Evolutionary conservation across 1,140 invertebrate species (phyloP), one percentile per base, ranked within the genome.

Genomic region (Acromyrmex echinatior): DNA sequence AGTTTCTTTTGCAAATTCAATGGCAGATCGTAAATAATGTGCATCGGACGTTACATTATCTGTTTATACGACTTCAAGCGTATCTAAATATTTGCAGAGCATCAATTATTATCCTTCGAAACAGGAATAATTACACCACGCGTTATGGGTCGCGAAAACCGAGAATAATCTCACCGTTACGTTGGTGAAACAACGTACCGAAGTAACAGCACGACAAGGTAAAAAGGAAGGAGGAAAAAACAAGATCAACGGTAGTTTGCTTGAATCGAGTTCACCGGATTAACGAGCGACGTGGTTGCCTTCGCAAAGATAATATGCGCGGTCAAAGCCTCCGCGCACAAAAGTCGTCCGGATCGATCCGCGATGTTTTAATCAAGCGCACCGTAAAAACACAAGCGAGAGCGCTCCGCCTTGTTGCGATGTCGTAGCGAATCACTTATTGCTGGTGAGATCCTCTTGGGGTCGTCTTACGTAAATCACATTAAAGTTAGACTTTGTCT

Each of bases 381-480:
- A 62, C 39, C 84, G 56, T 77, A 77, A 90, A 86, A 86, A 71
- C 49, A 58, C 21, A 1, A 66, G 74, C 74, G 74, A 45, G 31
- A 77, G 2, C 39, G 58, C 25, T 28, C 35, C 4, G 21, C 10
- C 45, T 81, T 81, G 66, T 53, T 18, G 79, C 79, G 31, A 60
- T 18, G 21, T 56, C 31, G 65, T 45, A 10, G 51, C 28, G 56
- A 76, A 63, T 76, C 56, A 58, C 45, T 74, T 60, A 63, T 76
- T 56, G 21, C n/a, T 14, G 10, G 1, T 0, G 0, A 2, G 70
- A 76, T 70, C 16, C 82, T 81, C 87, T 12, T 58, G 87, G 87
- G 87, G 88, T 74, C 28, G 53, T 60, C 49, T 90, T 86, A 86
- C 66, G 84, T 81, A 18, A 73, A 86, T 80, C 76, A 77, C 63